Conservation (phyloP, 2,888 invertebrate species). For the Phymatocera aterrima region DNA sequence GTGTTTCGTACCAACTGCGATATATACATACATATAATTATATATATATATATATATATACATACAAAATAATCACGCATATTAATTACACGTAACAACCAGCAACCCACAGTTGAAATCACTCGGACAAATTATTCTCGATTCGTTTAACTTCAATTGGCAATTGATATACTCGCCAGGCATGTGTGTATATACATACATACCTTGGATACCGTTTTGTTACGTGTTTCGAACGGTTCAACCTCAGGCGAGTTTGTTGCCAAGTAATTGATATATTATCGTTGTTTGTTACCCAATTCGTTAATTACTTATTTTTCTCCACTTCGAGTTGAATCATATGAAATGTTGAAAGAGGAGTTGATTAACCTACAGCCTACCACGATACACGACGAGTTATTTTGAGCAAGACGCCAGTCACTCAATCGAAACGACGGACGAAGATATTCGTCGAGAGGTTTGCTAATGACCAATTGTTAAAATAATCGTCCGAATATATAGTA, state of each 20-base stretch:
- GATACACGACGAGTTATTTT: too few species aligned
- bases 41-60: not conserved
- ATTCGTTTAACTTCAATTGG: not conserved
- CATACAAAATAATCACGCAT: not conserved
- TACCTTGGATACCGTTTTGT: too few species aligned
- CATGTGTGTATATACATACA: not conserved
- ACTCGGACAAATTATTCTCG: not conserved
- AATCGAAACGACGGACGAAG: too few species aligned
- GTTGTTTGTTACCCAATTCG: not conserved
- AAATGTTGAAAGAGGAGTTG: too few species aligned
- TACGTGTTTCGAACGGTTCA: not conserved
- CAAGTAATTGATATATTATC: conserved; percentile 12
- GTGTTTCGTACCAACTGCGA: too few species aligned
- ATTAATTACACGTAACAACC: not conserved
- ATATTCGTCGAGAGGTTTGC: too few species aligned
- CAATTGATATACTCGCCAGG: not conserved
- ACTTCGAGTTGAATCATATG: too few species aligned
- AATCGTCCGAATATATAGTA: too few species aligned
- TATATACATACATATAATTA: too few species aligned
- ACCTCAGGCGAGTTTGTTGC: not conserved
- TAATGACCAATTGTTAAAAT: too few species aligned
- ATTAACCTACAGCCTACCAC: too few species aligned
- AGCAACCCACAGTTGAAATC: not conserved
- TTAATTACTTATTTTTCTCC: not conserved
- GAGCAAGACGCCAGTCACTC: too few species aligned